Evolutionary conservation across 2,888 invertebrate genomes (phyloP).

Genomic region (Colletes collaris): DNA sequence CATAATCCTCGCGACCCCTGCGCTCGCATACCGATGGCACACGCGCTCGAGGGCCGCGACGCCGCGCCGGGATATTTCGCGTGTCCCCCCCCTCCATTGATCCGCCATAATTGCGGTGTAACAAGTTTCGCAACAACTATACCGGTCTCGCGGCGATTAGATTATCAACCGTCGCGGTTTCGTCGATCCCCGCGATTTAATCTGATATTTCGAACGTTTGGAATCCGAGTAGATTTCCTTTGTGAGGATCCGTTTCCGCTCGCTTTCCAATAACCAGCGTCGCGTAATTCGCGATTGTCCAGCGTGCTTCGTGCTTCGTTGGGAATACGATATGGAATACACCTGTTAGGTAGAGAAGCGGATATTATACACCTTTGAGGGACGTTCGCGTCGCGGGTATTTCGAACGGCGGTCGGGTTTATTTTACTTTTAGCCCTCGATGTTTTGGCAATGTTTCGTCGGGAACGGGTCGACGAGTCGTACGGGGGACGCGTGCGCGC

Average conservation of each 20-base stretch:
- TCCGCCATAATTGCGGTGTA: constrained; percentile 45
- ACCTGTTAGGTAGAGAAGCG: too few relatives aligned
- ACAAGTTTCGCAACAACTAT: constrained; percentile 52
- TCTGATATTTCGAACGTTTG: constrained; percentile 16
- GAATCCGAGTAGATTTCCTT: constrained; percentile 1
- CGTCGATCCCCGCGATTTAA: constrained; percentile 32
- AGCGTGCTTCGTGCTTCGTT: too few relatives aligned
- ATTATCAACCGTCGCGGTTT: constrained; percentile 34
- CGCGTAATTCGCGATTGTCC: not conserved
- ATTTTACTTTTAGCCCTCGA: too few relatives aligned
- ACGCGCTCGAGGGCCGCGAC: too few relatives aligned
- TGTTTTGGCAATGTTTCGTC: too few relatives aligned
- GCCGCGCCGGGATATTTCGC: constrained; percentile 21
- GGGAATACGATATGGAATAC: too few relatives aligned
- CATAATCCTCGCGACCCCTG: constrained; percentile 38
- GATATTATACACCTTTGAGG: too few relatives aligned
- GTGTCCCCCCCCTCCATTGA: constrained; percentile 35
- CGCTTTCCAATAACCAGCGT: not conserved
- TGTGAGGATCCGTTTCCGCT: not conserved
- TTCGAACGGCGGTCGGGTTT: too few relatives aligned
- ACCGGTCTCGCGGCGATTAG: constrained; percentile 21
- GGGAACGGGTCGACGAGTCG: too few relatives aligned
- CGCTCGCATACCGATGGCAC: constrained; percentile 6
- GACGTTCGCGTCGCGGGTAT: too few relatives aligned
- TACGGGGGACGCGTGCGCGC: too few relatives aligned